Percentiles rank a stretch among this genome's conserved stretches.
These are phyloP conservation scores for Hyposoter dolosus DNA, from an alignment of 2,888 invertebrate genomes.

Conservation along the genomic window DNA sequence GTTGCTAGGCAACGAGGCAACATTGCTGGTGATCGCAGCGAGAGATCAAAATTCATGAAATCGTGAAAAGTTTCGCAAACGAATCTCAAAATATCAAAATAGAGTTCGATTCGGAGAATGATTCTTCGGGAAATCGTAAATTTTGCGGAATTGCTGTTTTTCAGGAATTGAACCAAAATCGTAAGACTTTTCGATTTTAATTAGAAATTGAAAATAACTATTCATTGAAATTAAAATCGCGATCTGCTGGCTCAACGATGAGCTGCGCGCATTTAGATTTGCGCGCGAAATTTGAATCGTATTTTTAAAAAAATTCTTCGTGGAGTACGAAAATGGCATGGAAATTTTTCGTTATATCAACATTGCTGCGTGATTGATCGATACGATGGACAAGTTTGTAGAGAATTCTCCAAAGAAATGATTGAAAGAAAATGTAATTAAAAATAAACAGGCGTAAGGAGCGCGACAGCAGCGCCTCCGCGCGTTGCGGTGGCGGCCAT, in stretches of 20 bases:
- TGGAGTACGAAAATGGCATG: not conserved
- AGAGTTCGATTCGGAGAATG: not conserved
- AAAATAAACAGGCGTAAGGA: no score
- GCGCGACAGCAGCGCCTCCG: not conserved
- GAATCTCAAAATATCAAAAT: not conserved
- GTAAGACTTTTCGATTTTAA: not conserved
- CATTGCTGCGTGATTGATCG: not conserved
- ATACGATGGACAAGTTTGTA: not conserved
- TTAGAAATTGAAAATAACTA: not conserved
- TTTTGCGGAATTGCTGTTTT: not conserved
- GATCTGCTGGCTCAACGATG: not conserved
- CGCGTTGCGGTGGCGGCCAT: not conserved
- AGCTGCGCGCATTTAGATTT: not conserved
- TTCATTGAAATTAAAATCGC: not conserved
- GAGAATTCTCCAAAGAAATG: not conserved
- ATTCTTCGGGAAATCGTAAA: not conserved
- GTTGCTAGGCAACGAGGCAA: conserved; percentile 49
- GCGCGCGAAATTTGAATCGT: conserved; percentile 13
- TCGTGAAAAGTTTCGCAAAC: not conserved
- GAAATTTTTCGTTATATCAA: not conserved
- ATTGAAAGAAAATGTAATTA: not conserved
- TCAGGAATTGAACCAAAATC: not conserved
- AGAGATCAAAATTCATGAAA: not conserved
- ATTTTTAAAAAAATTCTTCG: not conserved
- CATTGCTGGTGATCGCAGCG: not conserved